phyloP scores from a whole-genome alignment of 2,797 vertebrate species.

The Lagothrix lagotricha region DNA sequence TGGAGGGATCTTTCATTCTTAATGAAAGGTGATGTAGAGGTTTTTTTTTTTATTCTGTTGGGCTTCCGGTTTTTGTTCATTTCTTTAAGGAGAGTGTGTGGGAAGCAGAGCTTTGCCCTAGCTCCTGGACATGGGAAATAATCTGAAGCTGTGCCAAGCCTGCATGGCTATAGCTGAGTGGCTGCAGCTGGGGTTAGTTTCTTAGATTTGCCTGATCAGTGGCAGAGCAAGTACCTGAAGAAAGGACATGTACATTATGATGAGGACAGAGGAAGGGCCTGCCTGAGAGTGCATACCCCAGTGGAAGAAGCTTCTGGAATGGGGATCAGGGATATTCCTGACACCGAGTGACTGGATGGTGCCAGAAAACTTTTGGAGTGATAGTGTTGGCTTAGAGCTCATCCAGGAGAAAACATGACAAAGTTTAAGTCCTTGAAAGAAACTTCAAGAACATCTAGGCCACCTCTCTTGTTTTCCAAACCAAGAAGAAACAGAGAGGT shows the following conservation, averaged over 20 bases:
- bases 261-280: background rate
- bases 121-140: background rate
- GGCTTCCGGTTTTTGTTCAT: background rate
- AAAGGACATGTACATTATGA: background rate
- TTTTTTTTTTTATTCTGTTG: background rate
- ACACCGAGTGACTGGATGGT: background rate
- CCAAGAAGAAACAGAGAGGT: background rate
- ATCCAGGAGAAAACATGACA: background rate
- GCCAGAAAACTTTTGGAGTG: background rate
- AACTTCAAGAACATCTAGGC: background rate
- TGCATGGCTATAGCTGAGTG: background rate
- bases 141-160: background rate
- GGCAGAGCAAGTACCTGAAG: background rate
- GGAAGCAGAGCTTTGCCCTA: background rate
- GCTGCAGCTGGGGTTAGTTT: background rate
- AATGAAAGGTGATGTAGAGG: background rate
- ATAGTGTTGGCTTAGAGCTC: background rate
- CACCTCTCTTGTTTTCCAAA: background rate
- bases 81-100: background rate
- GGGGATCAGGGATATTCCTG: background rate
- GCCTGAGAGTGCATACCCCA: accelerated
- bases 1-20: background rate
- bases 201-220: background rate
- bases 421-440: background rate
- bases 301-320: background rate